A percentile compares a stretch with the other conserved stretches of the same genome.
These are phyloP conservation scores for Laticauda colubrina DNA, from an alignment of 2,113 vertebrate species.

Conservation along the genomic window DNA sequence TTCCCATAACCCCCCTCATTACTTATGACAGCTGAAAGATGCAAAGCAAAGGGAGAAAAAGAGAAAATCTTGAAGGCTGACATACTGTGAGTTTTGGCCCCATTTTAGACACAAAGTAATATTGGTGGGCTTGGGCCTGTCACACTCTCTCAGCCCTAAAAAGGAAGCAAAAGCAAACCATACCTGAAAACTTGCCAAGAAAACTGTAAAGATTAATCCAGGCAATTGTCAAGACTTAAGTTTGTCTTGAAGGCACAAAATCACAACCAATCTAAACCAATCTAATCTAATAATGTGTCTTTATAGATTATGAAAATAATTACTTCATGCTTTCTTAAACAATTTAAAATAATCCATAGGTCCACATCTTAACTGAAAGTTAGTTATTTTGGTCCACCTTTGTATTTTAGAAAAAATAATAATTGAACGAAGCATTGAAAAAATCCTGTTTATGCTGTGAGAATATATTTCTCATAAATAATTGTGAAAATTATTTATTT, in stretches of 20 bases:
- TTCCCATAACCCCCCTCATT: no score
- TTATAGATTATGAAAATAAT: conserved; percentile 10
- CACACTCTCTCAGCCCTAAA: background rate
- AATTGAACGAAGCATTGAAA: background rate
- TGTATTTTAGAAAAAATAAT: background rate
- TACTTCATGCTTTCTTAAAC: conserved; percentile 7
- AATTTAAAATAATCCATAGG: conserved; percentile 1
- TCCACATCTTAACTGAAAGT: background rate
- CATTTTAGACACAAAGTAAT: background rate
- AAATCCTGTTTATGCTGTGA: background rate
- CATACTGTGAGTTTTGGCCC: background rate
- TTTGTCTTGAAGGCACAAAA: background rate
- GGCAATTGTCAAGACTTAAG: background rate
- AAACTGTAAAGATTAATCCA: background rate
- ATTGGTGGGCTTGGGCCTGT: background rate
- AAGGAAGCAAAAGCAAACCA: background rate
- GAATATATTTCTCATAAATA: background rate
- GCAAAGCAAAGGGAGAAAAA: no score
- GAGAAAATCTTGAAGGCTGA: no score
- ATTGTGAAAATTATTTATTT: background rate
- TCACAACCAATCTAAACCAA: background rate
- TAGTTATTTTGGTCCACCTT: background rate
- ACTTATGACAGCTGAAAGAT: no score
- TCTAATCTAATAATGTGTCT: background rate
- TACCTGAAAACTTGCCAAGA: background rate